phyloP scores from a whole-genome alignment of 2,113 vertebrate species.

The Canis aureus region DNA sequence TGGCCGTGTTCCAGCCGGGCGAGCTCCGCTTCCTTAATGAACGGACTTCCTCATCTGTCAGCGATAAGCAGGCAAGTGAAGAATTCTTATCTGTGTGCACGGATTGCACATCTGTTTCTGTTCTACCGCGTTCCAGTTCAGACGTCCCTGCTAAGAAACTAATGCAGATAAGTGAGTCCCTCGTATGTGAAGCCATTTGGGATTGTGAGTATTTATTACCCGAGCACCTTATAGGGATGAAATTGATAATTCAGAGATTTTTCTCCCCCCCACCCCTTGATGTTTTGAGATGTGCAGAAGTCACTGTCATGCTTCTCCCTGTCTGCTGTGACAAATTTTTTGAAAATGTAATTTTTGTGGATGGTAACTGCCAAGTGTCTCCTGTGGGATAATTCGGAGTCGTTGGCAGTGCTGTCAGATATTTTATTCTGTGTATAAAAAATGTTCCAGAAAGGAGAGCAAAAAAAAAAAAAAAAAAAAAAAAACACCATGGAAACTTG shows the following conservation, averaged over 20 bases:
- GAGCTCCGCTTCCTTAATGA: conserved; percentile 71
- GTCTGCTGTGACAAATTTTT: background rate
- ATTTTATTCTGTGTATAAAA: conserved; percentile 51
- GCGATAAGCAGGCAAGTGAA: conserved; percentile 74
- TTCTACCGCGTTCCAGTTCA: conserved; percentile 62
- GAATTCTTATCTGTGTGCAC: conserved; percentile 40
- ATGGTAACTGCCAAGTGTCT: background rate
- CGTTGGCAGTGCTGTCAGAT: background rate
- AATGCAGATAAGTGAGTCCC: conserved; percentile 33
- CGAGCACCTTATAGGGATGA: background rate
- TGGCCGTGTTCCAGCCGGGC: conserved; percentile 68
- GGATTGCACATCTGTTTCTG: conserved; percentile 81
- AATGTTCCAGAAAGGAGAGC: conserved; percentile 36
- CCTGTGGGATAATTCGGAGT: background rate
- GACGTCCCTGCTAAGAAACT: conserved; percentile 65
- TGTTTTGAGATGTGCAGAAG: background rate
- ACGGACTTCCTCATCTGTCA: conserved; percentile 77
- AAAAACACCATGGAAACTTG: conserved; percentile 52
- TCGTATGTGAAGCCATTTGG: conserved; percentile 18
- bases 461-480: conserved; percentile 58
- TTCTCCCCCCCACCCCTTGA: background rate
- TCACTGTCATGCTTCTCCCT: background rate
- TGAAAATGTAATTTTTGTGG: background rate
- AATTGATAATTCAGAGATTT: background rate
- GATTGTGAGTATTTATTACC: conserved; percentile 48